Conservation (phyloP, 2,797 vertebrate species). For the Varecia variegata region DNA sequence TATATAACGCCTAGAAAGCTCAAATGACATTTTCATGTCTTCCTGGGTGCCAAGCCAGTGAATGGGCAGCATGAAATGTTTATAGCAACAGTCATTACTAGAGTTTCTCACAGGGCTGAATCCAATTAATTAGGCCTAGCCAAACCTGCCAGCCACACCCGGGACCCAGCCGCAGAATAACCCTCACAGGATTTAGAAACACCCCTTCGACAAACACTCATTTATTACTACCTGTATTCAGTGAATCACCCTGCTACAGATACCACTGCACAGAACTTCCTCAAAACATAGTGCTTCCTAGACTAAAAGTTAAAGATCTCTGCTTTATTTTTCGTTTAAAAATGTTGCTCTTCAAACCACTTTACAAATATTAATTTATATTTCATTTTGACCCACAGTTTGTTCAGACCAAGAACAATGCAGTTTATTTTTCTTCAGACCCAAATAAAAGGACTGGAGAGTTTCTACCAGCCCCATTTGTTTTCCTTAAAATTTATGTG, state of each 20-base stretch:
- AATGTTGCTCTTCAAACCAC: background rate
- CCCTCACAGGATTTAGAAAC: slow-evolving; percentile 41
- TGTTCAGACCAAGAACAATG: background rate
- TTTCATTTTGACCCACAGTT: background rate
- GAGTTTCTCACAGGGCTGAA: slow-evolving; percentile 52
- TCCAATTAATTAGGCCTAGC: slow-evolving; percentile 60
- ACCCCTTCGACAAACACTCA: background rate
- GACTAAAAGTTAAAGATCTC: rapidly evolving
- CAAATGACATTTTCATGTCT: background rate
- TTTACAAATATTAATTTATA: background rate
- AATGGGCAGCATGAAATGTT: slow-evolving; percentile 1
- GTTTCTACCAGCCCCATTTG: background rate
- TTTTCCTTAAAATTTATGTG: background rate
- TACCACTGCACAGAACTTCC: background rate
- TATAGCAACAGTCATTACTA: slow-evolving; percentile 36
- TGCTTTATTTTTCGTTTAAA: slow-evolving; percentile 21
- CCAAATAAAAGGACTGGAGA: background rate
- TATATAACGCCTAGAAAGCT: background rate
- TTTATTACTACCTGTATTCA: background rate
- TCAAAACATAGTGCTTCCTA: background rate
- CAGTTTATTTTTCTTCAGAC: background rate
- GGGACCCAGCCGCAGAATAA: background rate
- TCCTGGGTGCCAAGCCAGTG: slow-evolving; percentile 23
- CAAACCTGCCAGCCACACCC: slow-evolving; percentile 56
- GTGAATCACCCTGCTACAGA: slow-evolving; percentile 5